A percentile compares a stretch with the other conserved stretches of the same genome.
Evolutionary conservation across 2,113 vertebrate species (phyloP).

Genomic region (Todiramphus chloris): DNA sequence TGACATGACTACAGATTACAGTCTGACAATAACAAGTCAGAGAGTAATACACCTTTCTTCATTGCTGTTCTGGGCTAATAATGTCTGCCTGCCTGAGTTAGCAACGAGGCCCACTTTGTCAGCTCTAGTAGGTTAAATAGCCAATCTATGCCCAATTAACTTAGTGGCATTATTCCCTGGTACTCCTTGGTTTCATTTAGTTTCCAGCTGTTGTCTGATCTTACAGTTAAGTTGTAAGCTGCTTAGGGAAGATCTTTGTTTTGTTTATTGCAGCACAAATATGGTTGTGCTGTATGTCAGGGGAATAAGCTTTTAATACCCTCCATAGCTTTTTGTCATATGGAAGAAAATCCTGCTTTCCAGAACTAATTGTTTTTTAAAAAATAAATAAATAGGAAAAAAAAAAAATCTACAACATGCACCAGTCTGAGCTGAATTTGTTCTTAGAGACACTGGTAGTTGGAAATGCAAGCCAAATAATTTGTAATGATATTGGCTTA

Average conservation of each 20-base stretch:
- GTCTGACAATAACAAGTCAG: background rate
- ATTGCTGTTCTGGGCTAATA: background rate
- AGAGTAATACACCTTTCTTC: background rate
- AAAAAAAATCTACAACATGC: background rate
- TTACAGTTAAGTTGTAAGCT: background rate
- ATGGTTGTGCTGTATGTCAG: background rate
- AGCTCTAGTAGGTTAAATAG: background rate
- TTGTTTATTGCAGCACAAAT: conserved; percentile 21
- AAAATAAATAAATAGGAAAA: background rate
- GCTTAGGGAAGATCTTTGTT: background rate
- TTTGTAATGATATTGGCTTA: conserved; percentile 30
- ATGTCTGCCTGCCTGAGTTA: background rate
- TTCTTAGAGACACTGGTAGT: background rate
- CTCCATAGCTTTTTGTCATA: background rate
- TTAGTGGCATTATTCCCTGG: background rate
- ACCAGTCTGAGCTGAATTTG: background rate
- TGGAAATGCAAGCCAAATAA: conserved; percentile 23
- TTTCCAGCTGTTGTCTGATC: conserved; percentile 22
- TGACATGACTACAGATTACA: background rate
- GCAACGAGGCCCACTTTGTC: background rate
- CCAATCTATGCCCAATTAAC: background rate
- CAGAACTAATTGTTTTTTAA: background rate
- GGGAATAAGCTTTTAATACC: conserved; percentile 6
- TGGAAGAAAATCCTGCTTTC: background rate
- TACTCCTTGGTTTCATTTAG: background rate